phyloP scores from a whole-genome alignment of 2,113 vertebrate species.

The Ancistrus triradiatus region DNA sequence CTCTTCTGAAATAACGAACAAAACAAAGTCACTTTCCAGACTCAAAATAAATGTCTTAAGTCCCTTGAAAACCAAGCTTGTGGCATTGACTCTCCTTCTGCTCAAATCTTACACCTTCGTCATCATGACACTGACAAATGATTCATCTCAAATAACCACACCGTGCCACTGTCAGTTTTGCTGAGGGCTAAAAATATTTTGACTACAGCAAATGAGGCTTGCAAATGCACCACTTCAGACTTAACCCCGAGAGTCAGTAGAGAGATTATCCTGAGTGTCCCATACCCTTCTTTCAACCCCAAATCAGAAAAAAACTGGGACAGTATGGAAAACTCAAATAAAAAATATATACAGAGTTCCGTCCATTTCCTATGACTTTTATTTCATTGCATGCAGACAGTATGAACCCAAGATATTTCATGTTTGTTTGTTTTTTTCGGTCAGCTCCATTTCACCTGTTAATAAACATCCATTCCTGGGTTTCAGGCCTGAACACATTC shows the following conservation, averaged over 20 bases:
- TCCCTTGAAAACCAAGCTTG: slow-evolving; percentile 21
- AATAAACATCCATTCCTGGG: no score
- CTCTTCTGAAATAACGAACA: neutral
- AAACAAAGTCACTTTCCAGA: slow-evolving; percentile 13
- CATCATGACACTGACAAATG: slow-evolving; percentile 53
- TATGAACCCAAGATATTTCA: no score
- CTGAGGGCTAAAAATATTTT: slow-evolving; percentile 44
- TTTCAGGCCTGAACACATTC: no score
- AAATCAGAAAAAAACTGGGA: neutral
- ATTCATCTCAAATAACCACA: slow-evolving; percentile 48
- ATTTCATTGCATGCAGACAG: no score
- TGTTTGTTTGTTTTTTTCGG: no score
- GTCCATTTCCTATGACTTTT: no score
- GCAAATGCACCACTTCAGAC: slow-evolving; percentile 35
- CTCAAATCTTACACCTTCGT: slow-evolving; percentile 49
- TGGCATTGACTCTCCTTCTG: slow-evolving; percentile 28
- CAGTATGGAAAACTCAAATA: neutral
- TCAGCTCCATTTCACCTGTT: no score
- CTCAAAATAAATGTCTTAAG: slow-evolving; percentile 24
- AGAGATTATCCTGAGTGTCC: slow-evolving; percentile 20
- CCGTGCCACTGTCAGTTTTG: slow-evolving; percentile 41
- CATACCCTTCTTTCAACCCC: no score
- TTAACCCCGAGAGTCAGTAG: slow-evolving; percentile 1
- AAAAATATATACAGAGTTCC: no score
- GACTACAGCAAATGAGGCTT: slow-evolving; percentile 57